Conservation (phyloP, 2,113 vertebrate genomes). For the Pleuronectes platessa region DNA sequence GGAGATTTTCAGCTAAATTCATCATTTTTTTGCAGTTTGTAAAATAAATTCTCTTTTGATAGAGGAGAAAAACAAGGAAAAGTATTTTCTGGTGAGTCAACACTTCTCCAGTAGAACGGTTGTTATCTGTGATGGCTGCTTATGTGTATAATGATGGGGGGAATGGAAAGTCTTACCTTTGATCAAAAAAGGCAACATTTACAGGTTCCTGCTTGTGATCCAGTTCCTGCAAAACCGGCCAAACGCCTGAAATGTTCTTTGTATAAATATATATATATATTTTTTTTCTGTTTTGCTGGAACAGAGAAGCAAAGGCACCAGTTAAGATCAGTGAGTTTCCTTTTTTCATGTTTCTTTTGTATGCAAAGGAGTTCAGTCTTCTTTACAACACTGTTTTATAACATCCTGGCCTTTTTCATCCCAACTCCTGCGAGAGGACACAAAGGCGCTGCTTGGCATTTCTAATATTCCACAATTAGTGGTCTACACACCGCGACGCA, state of each 20-base stretch:
- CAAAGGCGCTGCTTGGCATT: slow-evolving; percentile 6
- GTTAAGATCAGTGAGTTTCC: slow-evolving; percentile 17
- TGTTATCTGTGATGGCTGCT: not conserved
- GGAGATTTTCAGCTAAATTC: no score
- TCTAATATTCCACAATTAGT: slow-evolving; percentile 7
- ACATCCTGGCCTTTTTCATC: slow-evolving; percentile 16
- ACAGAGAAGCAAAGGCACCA: slow-evolving; percentile 9
- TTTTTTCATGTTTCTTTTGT: not conserved
- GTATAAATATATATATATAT: not conserved
- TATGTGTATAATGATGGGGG: slow-evolving; percentile 1
- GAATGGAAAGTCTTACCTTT: not conserved
- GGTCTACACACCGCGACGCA: not conserved
- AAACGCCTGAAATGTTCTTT: not conserved
- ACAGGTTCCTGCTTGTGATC: no score
- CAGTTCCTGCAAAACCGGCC: not conserved
- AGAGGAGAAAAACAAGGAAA: no score
- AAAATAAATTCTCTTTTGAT: no score
- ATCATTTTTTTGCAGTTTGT: no score
- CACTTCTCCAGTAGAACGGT: no score
- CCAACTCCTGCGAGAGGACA: not conserved
- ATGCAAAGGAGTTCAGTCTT: not conserved
- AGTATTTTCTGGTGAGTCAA: not conserved
- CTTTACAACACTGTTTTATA: not conserved
- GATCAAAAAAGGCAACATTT: no score
- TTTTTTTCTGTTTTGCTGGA: not conserved